These are phyloP conservation scores for Chymomyza caudatula DNA, from an alignment of 2,888 invertebrate species.

Conservation along the genomic window DNA sequence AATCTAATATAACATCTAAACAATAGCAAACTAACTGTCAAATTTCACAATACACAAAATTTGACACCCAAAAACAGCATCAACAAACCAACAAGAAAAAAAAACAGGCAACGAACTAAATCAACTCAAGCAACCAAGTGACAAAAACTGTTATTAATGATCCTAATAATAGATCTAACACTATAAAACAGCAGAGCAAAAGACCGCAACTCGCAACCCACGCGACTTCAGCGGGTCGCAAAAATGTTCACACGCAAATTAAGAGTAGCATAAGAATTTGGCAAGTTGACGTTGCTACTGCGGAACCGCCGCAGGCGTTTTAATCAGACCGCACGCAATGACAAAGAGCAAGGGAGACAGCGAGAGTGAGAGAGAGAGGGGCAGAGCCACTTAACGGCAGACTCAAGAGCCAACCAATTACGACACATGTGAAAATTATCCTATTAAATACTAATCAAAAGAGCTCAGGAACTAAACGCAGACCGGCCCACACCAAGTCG, in stretches of 20 bases:
- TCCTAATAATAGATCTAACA: conserved; percentile 70
- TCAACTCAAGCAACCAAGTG: conserved; percentile 46
- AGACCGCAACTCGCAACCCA: conserved; percentile 32
- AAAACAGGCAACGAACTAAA: background rate
- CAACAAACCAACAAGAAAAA: background rate
- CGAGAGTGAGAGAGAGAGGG: conserved; percentile 2
- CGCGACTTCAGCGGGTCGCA: conserved; percentile 30
- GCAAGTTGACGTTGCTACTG: conserved; percentile 19
- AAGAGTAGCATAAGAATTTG: conserved; percentile 71
- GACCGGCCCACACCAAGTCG: conserved; percentile 7
- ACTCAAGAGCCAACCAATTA: conserved; percentile 55
- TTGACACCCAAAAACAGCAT: conserved; percentile 43
- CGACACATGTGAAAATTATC: conserved; percentile 74
- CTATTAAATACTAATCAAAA: conserved; percentile 69
- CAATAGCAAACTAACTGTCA: conserved; percentile 30
- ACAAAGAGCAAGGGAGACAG: conserved; percentile 1
- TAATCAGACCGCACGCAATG: conserved; percentile 48
- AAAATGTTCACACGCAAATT: conserved; percentile 72
- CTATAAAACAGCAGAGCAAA: conserved; percentile 60
- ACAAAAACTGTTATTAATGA: conserved; percentile 65
- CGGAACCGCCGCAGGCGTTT: conserved; percentile 45
- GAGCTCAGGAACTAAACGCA: conserved; percentile 38
- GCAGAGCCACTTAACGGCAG: conserved; percentile 13
- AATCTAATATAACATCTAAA: conserved; percentile 54
- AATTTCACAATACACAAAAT: conserved; percentile 58